These are phyloP conservation scores for Erynnis tages DNA, from an alignment of 2,888 invertebrate genomes.

Conservation along the genomic window DNA sequence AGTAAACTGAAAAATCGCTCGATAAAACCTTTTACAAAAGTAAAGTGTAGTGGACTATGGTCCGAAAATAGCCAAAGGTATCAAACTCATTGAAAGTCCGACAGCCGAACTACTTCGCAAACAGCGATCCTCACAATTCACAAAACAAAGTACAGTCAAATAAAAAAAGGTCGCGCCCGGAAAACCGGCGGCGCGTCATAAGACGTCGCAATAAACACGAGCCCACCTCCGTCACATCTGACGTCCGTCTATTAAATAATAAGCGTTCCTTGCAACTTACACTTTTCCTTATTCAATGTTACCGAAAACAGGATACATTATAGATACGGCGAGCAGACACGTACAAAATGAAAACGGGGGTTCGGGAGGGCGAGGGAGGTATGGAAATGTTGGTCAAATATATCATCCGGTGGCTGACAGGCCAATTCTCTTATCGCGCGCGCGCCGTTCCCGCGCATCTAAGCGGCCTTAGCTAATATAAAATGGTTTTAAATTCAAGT, in stretches of 20 bases:
- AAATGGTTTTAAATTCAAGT: conserved; percentile 82
- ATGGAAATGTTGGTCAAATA: conserved; percentile 95
- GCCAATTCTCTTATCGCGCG: conserved; percentile 92
- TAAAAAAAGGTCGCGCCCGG: conserved; percentile 5
- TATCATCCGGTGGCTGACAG: conserved; percentile 94
- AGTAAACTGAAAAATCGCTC: no score
- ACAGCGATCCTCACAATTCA: neutral
- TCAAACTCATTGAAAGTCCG: no score
- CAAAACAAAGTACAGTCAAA: conserved; percentile 9
- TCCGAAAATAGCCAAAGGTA: no score
- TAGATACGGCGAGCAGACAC: conserved; percentile 72
- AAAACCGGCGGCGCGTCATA: conserved; percentile 12
- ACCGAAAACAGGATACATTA: conserved; percentile 51
- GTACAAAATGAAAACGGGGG: conserved; percentile 81
- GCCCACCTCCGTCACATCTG: conserved; percentile 43
- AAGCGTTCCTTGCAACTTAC: conserved; percentile 57
- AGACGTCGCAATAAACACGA: conserved; percentile 35
- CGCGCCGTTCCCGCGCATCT: conserved; percentile 81
- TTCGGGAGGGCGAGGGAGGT: conserved; percentile 58
- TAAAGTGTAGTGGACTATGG: no score
- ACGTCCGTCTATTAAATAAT: conserved; percentile 69
- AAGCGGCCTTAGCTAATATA: conserved; percentile 82
- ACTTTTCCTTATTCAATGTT: conserved; percentile 73
- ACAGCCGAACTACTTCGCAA: neutral
- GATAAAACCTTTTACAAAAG: no score